Conservation (phyloP, 2,113 vertebrate species). For the Gymnobelideus leadbeateri region DNA sequence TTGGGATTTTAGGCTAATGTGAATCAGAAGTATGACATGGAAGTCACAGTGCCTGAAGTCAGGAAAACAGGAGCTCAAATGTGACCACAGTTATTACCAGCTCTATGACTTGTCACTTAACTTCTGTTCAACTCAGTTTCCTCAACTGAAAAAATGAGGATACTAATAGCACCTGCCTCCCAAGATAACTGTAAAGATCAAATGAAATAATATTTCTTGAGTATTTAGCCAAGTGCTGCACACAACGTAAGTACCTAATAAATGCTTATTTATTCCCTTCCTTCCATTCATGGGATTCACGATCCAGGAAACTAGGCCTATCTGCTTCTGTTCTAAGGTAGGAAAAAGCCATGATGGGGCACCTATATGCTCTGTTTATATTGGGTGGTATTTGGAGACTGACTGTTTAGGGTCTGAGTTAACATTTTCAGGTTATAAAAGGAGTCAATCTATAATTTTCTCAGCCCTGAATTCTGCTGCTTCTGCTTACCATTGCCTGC, state of each 20-base stretch:
- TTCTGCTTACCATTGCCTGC: not conserved
- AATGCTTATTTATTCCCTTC: not conserved
- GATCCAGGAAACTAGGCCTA: not conserved
- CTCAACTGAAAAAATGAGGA: not conserved
- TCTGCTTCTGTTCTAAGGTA: not conserved
- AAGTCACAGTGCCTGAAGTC: not conserved
- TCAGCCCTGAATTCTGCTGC: not conserved
- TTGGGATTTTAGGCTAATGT: not conserved
- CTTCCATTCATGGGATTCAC: not conserved
- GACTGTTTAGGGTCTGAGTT: not conserved
- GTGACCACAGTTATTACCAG: not conserved
- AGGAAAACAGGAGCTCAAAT: not conserved
- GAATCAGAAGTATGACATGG: not conserved
- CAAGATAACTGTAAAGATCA: not conserved
- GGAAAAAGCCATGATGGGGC: not conserved
- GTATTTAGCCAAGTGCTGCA: not conserved
- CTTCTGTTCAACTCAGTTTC: not conserved
- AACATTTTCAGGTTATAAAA: not conserved
- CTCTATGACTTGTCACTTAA: too few relatives aligned
- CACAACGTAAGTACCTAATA: not conserved
- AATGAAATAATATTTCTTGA: not conserved
- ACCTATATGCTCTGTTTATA: not conserved
- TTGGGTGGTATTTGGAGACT: not conserved
- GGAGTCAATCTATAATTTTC: not conserved
- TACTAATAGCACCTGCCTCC: too few relatives aligned